Conservation (phyloP, 2,888 invertebrate genomes). For the Crematogaster levior region DNA sequence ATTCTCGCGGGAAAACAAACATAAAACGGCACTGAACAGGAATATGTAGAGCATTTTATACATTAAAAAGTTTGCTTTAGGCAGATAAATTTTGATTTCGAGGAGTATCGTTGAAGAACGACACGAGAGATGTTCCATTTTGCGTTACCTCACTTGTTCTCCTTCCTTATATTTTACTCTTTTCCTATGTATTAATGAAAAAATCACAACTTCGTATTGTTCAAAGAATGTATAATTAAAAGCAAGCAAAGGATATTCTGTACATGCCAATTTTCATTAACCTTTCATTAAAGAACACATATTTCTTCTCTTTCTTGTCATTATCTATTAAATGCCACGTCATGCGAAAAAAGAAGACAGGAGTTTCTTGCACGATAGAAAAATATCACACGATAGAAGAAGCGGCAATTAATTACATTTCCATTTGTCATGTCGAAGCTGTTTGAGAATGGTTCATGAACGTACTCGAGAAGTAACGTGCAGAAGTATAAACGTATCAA, state of each 20-base stretch:
- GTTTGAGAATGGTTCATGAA: slow-evolving; percentile 41
- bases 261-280: slow-evolving; percentile 21
- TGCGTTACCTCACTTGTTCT: not conserved
- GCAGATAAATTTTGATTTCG: not conserved
- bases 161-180: not conserved
- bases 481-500: slow-evolving; percentile 46
- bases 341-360: not conserved
- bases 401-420: slow-evolving; percentile 47
- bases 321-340: slow-evolving; percentile 24
- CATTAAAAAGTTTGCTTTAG: not conserved
- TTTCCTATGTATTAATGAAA: not conserved
- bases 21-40: not conserved
- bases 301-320: not conserved
- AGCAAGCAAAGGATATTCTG: not conserved
- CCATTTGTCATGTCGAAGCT: slow-evolving; percentile 26
- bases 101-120: slow-evolving; percentile 1
- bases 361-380: not conserved
- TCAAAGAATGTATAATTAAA: not conserved
- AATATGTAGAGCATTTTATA: slow-evolving; percentile 14
- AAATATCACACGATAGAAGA: slow-evolving; percentile 12
- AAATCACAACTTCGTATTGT: not conserved
- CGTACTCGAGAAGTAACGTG: slow-evolving; percentile 7
- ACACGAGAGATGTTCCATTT: slow-evolving; percentile 26
- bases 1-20: slow-evolving; percentile 19
- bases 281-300: slow-evolving; percentile 19